These are phyloP conservation scores for Elysia chlorotica DNA, from an alignment of 1,140 invertebrate species.

Conservation along the genomic window DNA sequence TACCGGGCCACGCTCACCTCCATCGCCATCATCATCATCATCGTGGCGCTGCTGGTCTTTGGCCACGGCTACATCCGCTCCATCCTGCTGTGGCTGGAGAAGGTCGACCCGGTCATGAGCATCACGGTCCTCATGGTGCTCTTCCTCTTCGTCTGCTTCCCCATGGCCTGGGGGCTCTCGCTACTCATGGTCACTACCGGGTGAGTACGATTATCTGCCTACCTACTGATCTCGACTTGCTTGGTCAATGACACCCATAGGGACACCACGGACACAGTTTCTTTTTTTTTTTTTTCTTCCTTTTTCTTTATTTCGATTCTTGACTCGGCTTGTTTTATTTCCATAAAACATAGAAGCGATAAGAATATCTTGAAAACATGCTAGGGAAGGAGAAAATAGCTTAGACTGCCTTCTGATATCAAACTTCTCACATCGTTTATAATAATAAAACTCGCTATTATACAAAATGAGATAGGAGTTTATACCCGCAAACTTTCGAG, in stretches of 20 bases:
- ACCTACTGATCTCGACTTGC: no score
- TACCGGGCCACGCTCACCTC: conserved; percentile 11
- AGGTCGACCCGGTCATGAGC: not conserved
- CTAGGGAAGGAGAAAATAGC: not conserved
- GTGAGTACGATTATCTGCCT: conserved; percentile 14
- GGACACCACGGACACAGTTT: no score
- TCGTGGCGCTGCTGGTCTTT: conserved; percentile 8
- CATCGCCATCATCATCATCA: conserved; percentile 10
- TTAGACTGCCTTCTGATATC: not conserved
- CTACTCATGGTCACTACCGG: conserved; percentile 20
- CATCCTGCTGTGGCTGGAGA: conserved; percentile 12
- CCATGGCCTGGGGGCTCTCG: conserved; percentile 14
- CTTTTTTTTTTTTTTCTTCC: not conserved
- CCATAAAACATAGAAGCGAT: no score
- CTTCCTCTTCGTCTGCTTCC: conserved; percentile 11
- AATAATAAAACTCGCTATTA: not conserved
- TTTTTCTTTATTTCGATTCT: not conserved
- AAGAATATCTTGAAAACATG: no score
- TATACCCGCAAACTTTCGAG: not conserved
- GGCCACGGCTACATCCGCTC: conserved; percentile 3
- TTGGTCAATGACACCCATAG: no score
- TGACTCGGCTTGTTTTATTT: not conserved
- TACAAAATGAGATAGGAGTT: not conserved
- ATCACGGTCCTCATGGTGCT: conserved; percentile 2
- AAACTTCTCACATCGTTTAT: not conserved